A percentile compares a stretch with the other conserved stretches of the same genome.
Evolutionary conservation across 2,888 invertebrate species (phyloP).

Genomic region (Dermolepida albohirtum): DNA sequence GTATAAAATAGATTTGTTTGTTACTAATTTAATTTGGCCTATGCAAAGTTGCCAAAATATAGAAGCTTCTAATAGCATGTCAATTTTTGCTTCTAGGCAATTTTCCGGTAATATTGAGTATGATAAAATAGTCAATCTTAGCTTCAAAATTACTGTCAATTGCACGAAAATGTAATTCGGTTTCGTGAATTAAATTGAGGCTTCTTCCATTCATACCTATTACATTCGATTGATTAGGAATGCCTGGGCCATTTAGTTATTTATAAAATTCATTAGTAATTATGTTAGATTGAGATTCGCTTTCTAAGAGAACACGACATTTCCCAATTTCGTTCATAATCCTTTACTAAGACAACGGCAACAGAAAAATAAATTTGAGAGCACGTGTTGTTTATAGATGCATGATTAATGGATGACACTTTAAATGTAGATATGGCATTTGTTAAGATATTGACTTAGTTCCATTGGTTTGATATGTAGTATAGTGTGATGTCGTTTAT

Average conservation of each 20-base stretch:
- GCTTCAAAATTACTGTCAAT: not conserved
- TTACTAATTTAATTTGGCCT: slow-evolving; percentile 1
- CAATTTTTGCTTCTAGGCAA: not conserved
- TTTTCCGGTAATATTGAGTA: no score
- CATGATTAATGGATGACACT: not conserved
- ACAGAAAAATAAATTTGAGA: not conserved
- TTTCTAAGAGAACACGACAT: slow-evolving; percentile 2
- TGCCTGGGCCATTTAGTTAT: no score
- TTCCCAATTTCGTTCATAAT: not conserved
- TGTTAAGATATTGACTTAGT: not conserved
- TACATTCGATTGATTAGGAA: not conserved
- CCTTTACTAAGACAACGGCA: not conserved
- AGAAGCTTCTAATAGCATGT: slow-evolving; percentile 12
- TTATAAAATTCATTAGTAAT: slow-evolving; percentile 4
- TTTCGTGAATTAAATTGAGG: not conserved
- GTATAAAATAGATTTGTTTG: no score
- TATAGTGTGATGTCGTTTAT: slow-evolving; percentile 32
- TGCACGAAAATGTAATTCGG: not conserved
- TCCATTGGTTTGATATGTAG: not conserved
- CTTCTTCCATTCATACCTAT: not conserved
- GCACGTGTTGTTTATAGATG: not conserved
- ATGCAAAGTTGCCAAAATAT: not conserved
- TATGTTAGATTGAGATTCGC: slow-evolving; percentile 12
- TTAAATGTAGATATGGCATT: not conserved
- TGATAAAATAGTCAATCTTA: slow-evolving; percentile 1